These are phyloP conservation scores for Podotricha telesiphe DNA, from an alignment of 2,888 invertebrate species.

Conservation along the genomic window DNA sequence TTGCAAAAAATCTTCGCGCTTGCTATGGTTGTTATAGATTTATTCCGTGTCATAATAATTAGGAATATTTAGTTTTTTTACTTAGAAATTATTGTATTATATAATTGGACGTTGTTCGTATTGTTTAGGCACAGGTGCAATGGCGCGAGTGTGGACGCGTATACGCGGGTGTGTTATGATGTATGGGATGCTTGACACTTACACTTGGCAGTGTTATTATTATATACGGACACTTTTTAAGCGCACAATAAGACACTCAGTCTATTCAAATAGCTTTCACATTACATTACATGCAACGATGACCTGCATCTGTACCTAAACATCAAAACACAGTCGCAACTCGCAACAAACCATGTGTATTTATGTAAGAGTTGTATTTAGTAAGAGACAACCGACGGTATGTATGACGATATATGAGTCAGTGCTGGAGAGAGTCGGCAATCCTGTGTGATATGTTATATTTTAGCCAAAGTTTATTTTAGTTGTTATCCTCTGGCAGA, in stretches of 20 bases:
- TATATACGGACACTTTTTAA: no score
- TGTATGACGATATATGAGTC: no score
- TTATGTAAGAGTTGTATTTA: no score
- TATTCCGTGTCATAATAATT: slow-evolving; percentile 18
- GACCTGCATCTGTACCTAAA: no score
- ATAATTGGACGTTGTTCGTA: no score
- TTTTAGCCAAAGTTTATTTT: slow-evolving; percentile 75
- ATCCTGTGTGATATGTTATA: slow-evolving; percentile 58
- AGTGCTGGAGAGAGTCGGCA: not conserved
- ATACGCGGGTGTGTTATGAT: not conserved
- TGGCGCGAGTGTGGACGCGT: not conserved
- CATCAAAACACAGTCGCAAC: no score
- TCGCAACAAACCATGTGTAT: not conserved
- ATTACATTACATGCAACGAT: no score
- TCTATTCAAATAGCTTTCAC: no score
- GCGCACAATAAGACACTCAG: no score
- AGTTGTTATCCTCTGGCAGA: slow-evolving; percentile 53
- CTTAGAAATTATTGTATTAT: not conserved
- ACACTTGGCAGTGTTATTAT: no score
- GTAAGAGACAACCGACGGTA: no score
- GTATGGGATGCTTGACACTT: not conserved
- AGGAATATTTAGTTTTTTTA: not conserved
- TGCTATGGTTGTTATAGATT: slow-evolving; percentile 16
- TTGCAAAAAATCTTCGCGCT: slow-evolving; percentile 9
- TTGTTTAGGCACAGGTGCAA: no score